Percentiles rank a stretch among this genome's conserved stretches.
phyloP scores from a whole-genome alignment of 1,140 invertebrate genomes.

The Helicorthomorpha holstii region DNA sequence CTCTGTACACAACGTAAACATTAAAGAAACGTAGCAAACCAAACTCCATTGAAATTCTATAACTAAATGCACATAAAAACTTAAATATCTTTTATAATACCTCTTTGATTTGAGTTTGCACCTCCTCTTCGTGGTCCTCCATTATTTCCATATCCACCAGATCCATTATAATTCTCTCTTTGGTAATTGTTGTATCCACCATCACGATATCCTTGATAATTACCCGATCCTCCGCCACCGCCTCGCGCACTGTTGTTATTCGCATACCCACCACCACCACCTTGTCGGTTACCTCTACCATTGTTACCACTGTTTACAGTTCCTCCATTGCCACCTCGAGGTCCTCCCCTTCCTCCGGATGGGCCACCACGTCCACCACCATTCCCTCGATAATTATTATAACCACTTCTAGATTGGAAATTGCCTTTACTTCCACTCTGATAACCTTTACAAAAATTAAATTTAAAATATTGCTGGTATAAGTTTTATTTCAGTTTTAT shows the following conservation, averaged over 20 bases:
- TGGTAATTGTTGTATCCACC: background rate
- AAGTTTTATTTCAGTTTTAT: background rate
- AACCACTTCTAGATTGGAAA: too few species aligned
- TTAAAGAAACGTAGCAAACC: too few species aligned
- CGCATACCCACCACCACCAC: slow-evolving; percentile 10
- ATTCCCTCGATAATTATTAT: slow-evolving; percentile 13
- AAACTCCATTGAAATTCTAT: too few species aligned
- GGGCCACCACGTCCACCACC: slow-evolving; percentile 20
- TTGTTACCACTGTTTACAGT: slow-evolving; percentile 6
- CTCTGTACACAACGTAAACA: too few species aligned
- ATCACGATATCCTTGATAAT: background rate
- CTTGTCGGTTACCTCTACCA: slow-evolving; percentile 4
- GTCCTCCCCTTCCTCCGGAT: slow-evolving; percentile 13
- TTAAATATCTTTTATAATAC: too few species aligned
- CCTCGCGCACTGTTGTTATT: too few species aligned
- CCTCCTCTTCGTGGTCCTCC: too few species aligned
- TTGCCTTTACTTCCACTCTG: too few species aligned
- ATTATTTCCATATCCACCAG: too few species aligned
- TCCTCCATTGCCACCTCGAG: background rate
- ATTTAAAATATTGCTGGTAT: background rate
- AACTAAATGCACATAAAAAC: too few species aligned
- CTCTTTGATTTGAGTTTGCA: too few species aligned
- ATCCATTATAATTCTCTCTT: background rate
- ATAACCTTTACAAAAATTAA: too few species aligned
- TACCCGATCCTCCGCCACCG: background rate